A percentile compares a stretch with the other conserved stretches of the same genome.
Evolutionary conservation across 2,888 invertebrate genomes (phyloP).

Genomic region (Gisinianus flammeolus): DNA sequence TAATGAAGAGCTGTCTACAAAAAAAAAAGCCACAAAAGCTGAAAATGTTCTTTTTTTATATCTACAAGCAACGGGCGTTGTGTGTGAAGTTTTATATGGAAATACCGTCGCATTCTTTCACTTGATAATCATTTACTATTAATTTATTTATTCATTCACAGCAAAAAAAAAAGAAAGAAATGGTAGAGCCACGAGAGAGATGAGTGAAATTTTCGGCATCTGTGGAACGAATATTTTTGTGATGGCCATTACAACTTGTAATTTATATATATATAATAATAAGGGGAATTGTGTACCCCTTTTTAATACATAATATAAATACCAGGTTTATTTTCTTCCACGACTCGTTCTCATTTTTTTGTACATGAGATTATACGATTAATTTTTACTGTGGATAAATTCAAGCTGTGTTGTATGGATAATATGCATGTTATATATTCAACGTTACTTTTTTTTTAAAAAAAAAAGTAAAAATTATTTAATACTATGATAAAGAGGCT

Average conservation of each 20-base stretch:
- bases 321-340: background rate
- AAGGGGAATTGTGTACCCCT: background rate
- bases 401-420: too few relatives aligned
- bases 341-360: background rate
- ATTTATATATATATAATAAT: background rate
- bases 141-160: background rate
- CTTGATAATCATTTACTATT: slow-evolving; percentile 5
- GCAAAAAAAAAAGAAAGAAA: background rate
- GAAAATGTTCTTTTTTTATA: too few relatives aligned
- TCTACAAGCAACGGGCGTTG: too few relatives aligned
- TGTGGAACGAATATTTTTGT: background rate
- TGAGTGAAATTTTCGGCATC: background rate
- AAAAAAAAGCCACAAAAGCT: too few relatives aligned
- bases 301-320: background rate
- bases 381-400: too few relatives aligned
- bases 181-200: background rate
- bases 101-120: background rate
- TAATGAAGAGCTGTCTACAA: too few relatives aligned
- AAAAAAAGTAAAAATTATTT: background rate
- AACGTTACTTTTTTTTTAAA: background rate
- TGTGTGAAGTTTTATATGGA: too few relatives aligned
- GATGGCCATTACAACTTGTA: background rate
- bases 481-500: background rate
- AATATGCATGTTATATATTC: too few relatives aligned
- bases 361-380: background rate